phyloP scores from a whole-genome alignment of 2,888 invertebrate genomes.

The Cheilosia soror region DNA sequence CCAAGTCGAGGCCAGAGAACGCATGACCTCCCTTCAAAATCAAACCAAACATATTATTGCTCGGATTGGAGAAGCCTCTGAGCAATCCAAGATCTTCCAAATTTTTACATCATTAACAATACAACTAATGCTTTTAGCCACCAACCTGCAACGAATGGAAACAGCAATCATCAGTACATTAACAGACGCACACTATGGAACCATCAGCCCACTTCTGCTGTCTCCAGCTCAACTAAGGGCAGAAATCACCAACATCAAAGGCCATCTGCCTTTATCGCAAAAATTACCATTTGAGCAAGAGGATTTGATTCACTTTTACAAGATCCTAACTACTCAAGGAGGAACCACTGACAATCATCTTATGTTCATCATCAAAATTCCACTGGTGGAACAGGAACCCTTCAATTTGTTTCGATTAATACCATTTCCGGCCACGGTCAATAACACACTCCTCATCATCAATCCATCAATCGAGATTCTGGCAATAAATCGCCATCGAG shows the following conservation, averaged over 20 bases:
- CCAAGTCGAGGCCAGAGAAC: not conserved
- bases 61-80: conserved; percentile 14
- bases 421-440: not conserved
- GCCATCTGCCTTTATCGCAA: not conserved
- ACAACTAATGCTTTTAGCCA: not conserved
- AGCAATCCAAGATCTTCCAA: not conserved
- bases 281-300: no score
- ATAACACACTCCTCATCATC: no score
- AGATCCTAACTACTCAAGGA: no score
- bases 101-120: not conserved
- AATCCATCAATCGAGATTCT: no score
- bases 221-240: conserved; percentile 5
- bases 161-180: not conserved
- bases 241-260: not conserved
- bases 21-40: conserved; percentile 1
- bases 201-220: not conserved
- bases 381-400: no score
- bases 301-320: no score
- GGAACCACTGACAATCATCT: no score
- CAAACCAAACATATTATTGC: not conserved
- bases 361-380: no score
- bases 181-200: not conserved
- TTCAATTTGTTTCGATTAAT: not conserved
- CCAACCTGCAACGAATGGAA: not conserved
- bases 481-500: no score